Conservation (phyloP, 1,140 invertebrate species). For the Chlorops oryzae region DNA sequence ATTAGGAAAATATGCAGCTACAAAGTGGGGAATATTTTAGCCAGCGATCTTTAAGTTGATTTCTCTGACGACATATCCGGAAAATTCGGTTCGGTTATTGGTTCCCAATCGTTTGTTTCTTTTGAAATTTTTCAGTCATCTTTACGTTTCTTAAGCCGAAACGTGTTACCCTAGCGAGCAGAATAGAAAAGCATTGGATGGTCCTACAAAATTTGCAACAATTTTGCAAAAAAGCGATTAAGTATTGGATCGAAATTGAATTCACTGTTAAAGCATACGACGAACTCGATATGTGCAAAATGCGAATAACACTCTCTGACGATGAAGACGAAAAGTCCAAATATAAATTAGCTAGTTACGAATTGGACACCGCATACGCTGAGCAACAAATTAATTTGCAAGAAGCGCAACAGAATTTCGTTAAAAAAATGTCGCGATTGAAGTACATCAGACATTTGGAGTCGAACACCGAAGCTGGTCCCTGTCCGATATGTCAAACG, state of each 20-base stretch:
- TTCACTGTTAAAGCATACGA: constrained; percentile 54
- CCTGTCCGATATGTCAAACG: constrained; percentile 65
- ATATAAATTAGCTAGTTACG: constrained; percentile 26
- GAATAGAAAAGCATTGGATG: constrained; percentile 51
- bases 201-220: constrained; percentile 58
- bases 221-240: constrained; percentile 56
- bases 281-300: constrained; percentile 70
- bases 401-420: constrained; percentile 32
- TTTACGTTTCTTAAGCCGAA: constrained; percentile 22
- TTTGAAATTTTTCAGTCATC: constrained; percentile 18
- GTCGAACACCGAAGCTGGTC: constrained; percentile 49
- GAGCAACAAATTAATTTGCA: constrained; percentile 26
- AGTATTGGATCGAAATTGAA: constrained; percentile 44
- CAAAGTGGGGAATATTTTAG: too few species aligned
- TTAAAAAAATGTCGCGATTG: constrained; percentile 24
- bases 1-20: too few species aligned
- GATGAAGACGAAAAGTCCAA: constrained; percentile 34
- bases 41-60: too few species aligned
- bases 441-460: constrained; percentile 45
- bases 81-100: not conserved
- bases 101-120: not conserved
- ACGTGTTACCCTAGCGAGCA: constrained; percentile 11
- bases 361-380: constrained; percentile 23
- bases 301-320: constrained; percentile 50
- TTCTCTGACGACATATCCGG: too few species aligned